Evolutionary conservation across 2,888 invertebrate species (phyloP).

Genomic region (Agrotis exclamationis): DNA sequence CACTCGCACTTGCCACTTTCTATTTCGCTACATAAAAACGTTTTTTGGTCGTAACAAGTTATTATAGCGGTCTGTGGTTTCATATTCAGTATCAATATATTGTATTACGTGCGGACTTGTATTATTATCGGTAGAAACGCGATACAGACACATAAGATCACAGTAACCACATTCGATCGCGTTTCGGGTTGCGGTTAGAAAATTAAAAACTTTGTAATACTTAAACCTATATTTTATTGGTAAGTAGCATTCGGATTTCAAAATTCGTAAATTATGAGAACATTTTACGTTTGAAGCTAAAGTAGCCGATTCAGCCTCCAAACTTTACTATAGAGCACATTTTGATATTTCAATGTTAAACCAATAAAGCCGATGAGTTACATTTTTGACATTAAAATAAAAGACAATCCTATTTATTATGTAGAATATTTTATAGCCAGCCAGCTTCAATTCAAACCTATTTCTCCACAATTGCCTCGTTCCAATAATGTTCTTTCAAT

Average conservation of each 20-base stretch:
- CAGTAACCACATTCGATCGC: constrained; percentile 49
- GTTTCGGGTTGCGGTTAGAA: constrained; percentile 42
- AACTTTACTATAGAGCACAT: background rate
- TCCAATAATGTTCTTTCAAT: constrained; percentile 12
- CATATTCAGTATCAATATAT: constrained; percentile 61
- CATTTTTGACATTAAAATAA: background rate
- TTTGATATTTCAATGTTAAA: background rate
- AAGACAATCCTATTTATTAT: background rate
- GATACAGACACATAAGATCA: constrained; percentile 56
- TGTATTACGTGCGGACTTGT: constrained; percentile 45
- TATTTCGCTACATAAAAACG: constrained; percentile 44
- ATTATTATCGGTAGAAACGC: constrained; percentile 57
- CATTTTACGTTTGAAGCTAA: constrained; percentile 11
- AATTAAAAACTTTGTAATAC: constrained; percentile 40
- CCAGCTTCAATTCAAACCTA: background rate
- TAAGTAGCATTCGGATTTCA: constrained; percentile 27
- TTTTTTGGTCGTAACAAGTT: constrained; percentile 48
- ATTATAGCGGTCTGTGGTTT: constrained; percentile 60
- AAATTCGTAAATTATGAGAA: constrained; percentile 15
- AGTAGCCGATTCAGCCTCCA: constrained; percentile 8
- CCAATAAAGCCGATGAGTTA: background rate
- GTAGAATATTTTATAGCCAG: background rate
- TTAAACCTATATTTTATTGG: constrained; percentile 10
- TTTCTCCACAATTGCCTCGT: constrained; percentile 1
- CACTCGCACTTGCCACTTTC: constrained; percentile 34